Evolutionary conservation across 1,140 invertebrate species (phyloP).

Genomic region (Apis laboriosa): DNA sequence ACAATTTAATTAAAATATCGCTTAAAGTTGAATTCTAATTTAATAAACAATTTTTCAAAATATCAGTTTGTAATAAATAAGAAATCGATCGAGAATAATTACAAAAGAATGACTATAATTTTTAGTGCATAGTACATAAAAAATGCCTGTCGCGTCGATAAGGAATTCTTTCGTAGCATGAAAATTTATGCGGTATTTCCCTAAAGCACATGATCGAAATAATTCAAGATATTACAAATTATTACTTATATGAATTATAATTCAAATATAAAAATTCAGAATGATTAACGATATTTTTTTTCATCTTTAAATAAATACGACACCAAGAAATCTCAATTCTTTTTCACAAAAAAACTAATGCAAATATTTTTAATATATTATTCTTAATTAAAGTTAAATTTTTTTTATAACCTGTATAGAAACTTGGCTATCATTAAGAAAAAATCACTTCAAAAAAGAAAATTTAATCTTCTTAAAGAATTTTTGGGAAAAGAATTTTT

Average conservation of each 20-base stretch:
- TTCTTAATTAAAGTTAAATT: neutral
- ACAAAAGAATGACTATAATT: neutral
- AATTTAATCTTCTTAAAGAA: neutral
- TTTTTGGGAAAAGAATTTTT: neutral
- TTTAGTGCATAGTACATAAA: neutral
- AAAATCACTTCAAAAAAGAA: neutral
- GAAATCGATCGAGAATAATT: neutral
- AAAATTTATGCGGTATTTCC: conserved; percentile 17
- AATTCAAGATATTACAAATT: conserved; percentile 10
- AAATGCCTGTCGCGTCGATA: conserved; percentile 12
- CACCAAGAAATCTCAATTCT: no score
- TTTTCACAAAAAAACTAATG: no score
- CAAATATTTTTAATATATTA: no score
- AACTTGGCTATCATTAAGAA: neutral
- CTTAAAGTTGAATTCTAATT: no score
- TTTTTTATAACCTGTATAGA: neutral
- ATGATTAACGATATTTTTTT: neutral
- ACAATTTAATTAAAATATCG: no score
- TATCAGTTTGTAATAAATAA: neutral
- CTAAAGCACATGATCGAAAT: neutral
- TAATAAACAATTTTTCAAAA: no score
- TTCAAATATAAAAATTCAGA: neutral
- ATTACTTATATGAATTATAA: neutral
- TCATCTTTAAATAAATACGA: no score
- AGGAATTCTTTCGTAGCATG: neutral